Evolutionary conservation across 2,888 invertebrate genomes (phyloP), one percentile per base, ranked within the genome.

Genomic region (Andrena hattorfiana): DNA sequence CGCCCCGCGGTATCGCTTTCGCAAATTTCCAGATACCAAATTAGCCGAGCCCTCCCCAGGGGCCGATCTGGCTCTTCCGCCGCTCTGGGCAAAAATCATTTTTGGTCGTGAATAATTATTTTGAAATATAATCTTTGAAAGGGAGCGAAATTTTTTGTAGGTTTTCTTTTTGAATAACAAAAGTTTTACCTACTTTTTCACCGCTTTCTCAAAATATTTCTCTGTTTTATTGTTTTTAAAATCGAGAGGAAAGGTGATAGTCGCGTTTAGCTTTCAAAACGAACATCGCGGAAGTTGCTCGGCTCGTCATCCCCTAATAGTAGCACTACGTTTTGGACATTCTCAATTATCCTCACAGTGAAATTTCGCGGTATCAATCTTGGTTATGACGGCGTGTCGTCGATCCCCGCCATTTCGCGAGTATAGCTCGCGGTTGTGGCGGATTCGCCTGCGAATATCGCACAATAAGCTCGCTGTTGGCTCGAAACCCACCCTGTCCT

Each of bases 21-120:
- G 81, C 78, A 69, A 77, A 86, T 86, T 86, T 81, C 60, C 81
- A 79, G 64, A 8, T 48, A 83, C 82, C 48, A 64, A 81, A 83
- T 83, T 83, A 76, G 68, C 67, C 67, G 71, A 67, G 71, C 66
- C 67, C 32, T 63, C 48, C 54, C 13, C 48, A 13, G 35, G 69
- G 6, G 8, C 23, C 32, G 63, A 30, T 48, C 59, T 5, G 42
- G 42, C 42, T 42, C 42, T 42, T 42, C 42, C 16, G 42, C 16
- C 42, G 42, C 42, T 16, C 42, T 4, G 42, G 42, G 16, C 42
- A 42, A 4, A 42, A 4, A 42, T 42, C 42, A 1, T 16, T 42
- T 13, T 42, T 4, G 42, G 42, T 1, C 13, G 42, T 13, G 0
- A 42, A 42, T 42, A 42, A 42, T 42, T 42, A 42, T 13, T 13